phyloP scores from a whole-genome alignment of 2,113 vertebrate species.

The Megaleporinus macrocephalus region DNA sequence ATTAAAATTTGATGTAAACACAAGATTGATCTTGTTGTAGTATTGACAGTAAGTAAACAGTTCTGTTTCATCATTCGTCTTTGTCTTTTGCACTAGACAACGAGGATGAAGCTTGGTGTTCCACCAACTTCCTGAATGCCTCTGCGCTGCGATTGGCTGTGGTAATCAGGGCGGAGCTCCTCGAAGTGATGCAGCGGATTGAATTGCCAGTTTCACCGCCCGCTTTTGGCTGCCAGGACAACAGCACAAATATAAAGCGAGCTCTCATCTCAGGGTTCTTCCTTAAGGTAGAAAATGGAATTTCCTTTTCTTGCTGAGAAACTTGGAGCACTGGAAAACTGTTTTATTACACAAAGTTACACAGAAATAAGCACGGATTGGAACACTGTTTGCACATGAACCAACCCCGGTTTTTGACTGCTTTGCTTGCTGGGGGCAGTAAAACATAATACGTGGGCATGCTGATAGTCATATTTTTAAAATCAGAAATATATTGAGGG shows the following conservation, averaged over 20 bases:
- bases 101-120: slow-evolving; percentile 87
- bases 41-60: neutral
- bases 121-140: slow-evolving; percentile 79
- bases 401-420: too few species aligned
- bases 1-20: neutral
- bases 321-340: neutral
- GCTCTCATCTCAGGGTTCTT: slow-evolving; percentile 95
- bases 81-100: slow-evolving; percentile 73
- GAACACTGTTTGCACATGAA: too few species aligned
- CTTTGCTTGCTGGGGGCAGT: too few species aligned
- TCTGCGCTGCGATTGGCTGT: slow-evolving; percentile 82
- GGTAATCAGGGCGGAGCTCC: slow-evolving; percentile 85
- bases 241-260: slow-evolving; percentile 87
- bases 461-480: too few species aligned
- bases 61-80: neutral
- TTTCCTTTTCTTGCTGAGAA: neutral
- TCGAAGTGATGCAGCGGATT: slow-evolving; percentile 91
- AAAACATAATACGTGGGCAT: too few species aligned
- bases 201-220: slow-evolving; percentile 91
- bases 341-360: neutral
- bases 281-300: slow-evolving; percentile 82
- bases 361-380: too few species aligned
- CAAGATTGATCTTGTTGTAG: neutral
- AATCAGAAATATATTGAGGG: too few species aligned
- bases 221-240: slow-evolving; percentile 88